Conservation (phyloP, 1,140 invertebrate genomes). For the Trialeurodes vaporariorum region DNA sequence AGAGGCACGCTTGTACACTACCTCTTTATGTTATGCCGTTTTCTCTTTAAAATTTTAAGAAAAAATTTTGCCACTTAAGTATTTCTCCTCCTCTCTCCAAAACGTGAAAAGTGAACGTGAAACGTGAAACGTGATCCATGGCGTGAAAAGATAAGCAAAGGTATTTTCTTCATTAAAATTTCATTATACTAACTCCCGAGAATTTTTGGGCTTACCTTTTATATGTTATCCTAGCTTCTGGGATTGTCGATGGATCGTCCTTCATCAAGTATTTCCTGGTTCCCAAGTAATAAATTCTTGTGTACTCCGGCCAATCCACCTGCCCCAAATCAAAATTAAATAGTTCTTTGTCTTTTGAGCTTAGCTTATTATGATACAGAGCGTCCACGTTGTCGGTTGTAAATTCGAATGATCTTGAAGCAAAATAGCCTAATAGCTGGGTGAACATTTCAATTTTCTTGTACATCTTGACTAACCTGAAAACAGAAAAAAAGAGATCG, state of each 20-base stretch:
- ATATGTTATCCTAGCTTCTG: background rate
- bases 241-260: background rate
- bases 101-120: too few species aligned
- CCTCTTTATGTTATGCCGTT: too few species aligned
- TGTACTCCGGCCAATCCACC: constrained; percentile 55
- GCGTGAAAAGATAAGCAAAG: too few species aligned
- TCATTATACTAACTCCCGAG: too few species aligned
- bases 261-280: constrained; percentile 40
- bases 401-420: constrained; percentile 19
- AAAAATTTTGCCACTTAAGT: too few species aligned
- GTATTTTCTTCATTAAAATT: too few species aligned
- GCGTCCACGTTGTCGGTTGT: constrained; percentile 46
- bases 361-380: constrained; percentile 43
- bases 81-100: too few species aligned
- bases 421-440: constrained; percentile 20
- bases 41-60: too few species aligned
- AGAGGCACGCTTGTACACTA: too few species aligned
- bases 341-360: constrained; percentile 43
- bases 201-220: background rate
- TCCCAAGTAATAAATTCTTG: constrained; percentile 49
- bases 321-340: constrained; percentile 55
- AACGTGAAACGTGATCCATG: too few species aligned
- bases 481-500: too few species aligned
- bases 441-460: constrained; percentile 60
- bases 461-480: constrained; percentile 53